A percentile compares a stretch with the other conserved stretches of the same genome.
Conservation (phyloP, 2,797 vertebrate species). For the Potorous gilbertii region DNA sequence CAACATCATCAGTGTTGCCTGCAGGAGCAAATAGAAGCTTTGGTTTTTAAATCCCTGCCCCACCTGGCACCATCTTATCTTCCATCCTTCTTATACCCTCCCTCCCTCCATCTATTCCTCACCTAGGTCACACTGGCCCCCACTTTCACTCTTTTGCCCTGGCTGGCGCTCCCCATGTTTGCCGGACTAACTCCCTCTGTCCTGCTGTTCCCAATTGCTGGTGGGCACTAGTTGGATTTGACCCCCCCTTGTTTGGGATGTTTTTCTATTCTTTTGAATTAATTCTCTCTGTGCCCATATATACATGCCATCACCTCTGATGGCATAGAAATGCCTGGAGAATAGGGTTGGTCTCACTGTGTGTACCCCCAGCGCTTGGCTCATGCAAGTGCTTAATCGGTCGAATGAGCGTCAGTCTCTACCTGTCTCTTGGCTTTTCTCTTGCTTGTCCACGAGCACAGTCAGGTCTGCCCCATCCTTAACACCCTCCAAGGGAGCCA, state of each 20-base stretch:
- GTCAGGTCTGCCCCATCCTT: too few relatives aligned
- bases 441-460: not conserved
- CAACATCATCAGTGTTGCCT: too few relatives aligned
- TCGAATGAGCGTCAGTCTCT: not conserved
- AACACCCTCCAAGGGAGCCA: too few relatives aligned
- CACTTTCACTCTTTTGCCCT: accelerated
- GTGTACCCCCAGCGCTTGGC: not conserved
- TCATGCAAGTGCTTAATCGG: not conserved
- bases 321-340: too few relatives aligned
- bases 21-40: too few relatives aligned
- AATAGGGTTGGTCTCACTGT: not conserved
- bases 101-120: not conserved
- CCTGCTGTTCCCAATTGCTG: not conserved
- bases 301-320: not conserved
- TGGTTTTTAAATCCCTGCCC: too few relatives aligned
- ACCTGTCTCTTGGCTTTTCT: not conserved
- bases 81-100: not conserved
- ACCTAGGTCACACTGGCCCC: accelerated
- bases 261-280: too few relatives aligned
- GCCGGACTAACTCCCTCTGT: too few relatives aligned
- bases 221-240: too few relatives aligned
- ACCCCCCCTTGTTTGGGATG: too few relatives aligned
- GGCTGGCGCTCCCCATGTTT: not conserved
- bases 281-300: too few relatives aligned
- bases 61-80: not conserved